phyloP scores from a whole-genome alignment of 2,888 invertebrate species.

The Ormyrus rosae region DNA sequence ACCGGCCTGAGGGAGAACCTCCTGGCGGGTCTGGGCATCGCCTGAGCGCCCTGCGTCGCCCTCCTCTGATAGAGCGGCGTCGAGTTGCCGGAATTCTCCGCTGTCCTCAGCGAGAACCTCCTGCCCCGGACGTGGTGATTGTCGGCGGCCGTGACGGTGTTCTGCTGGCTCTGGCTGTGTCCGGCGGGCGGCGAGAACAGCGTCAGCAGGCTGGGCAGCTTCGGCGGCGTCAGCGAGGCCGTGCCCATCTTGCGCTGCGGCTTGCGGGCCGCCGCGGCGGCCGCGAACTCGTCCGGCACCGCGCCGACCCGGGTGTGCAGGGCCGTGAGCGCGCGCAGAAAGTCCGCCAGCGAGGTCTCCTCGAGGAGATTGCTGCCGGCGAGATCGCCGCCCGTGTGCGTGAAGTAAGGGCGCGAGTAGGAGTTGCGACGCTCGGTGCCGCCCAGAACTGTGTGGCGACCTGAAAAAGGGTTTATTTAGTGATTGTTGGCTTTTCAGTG shows the following conservation, averaged over 20 bases:
- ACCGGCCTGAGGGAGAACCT: slow-evolving; percentile 72
- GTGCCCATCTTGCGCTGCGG: slow-evolving; percentile 79
- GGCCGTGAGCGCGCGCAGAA: slow-evolving; percentile 86
- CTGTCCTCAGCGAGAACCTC: slow-evolving; percentile 67
- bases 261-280: neutral
- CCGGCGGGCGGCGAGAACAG: slow-evolving; percentile 74
- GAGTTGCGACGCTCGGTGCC: slow-evolving; percentile 61
- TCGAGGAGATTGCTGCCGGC: slow-evolving; percentile 82
- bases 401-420: slow-evolving; percentile 68
- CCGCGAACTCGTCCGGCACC: slow-evolving; percentile 67
- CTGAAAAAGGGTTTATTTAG: neutral
- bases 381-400: slow-evolving; percentile 65
- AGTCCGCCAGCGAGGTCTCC: slow-evolving; percentile 89
- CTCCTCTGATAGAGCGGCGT: slow-evolving; percentile 64
- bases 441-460: slow-evolving; percentile 32
- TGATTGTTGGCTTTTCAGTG: too few relatives aligned
- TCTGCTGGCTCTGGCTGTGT: slow-evolving; percentile 66
- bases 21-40: slow-evolving; percentile 60
- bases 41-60: slow-evolving; percentile 63
- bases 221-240: slow-evolving; percentile 77
- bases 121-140: slow-evolving; percentile 47
- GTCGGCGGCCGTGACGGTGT: slow-evolving; percentile 62
- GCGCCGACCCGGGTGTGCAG: slow-evolving; percentile 78
- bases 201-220: slow-evolving; percentile 76
- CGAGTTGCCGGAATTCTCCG: slow-evolving; percentile 60